Conservation (phyloP, 2,888 invertebrate species). For the Dryococelus australis region DNA sequence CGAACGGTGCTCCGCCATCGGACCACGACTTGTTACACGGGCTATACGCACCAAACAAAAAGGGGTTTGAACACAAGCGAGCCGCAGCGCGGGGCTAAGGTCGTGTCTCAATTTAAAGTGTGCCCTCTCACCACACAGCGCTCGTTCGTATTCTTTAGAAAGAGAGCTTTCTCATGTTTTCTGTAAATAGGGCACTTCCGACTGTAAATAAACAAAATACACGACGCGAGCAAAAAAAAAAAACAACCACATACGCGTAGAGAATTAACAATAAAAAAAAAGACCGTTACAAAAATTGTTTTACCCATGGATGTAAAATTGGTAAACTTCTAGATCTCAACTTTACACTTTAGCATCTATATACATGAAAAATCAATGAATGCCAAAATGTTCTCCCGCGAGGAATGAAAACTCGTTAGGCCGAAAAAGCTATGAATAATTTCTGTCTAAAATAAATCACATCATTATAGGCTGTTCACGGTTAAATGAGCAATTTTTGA, state of each 20-base stretch:
- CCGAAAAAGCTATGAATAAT: no score
- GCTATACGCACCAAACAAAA: neutral
- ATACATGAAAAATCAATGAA: no score
- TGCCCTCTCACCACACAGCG: neutral
- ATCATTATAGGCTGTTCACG: no score
- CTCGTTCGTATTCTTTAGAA: neutral
- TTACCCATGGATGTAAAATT: neutral
- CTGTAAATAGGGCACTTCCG: neutral
- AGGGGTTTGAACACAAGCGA: neutral
- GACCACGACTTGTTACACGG: neutral
- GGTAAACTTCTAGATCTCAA: no score
- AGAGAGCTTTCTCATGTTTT: neutral
- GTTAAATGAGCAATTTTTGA: no score
- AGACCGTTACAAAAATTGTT: neutral
- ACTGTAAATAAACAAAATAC: neutral
- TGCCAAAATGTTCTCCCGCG: no score
- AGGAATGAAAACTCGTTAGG: no score
- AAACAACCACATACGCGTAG: neutral
- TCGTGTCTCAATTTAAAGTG: constrained; percentile 7
- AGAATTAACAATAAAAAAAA: no score
- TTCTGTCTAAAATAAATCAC: no score
- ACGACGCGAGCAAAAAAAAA: neutral
- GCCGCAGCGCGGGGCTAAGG: neutral
- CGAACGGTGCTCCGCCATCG: neutral
- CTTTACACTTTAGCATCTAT: no score